Percentiles rank a stretch among this genome's conserved stretches.
Evolutionary conservation across 2,113 vertebrate species (phyloP).

Genomic region (Tyto alba): DNA sequence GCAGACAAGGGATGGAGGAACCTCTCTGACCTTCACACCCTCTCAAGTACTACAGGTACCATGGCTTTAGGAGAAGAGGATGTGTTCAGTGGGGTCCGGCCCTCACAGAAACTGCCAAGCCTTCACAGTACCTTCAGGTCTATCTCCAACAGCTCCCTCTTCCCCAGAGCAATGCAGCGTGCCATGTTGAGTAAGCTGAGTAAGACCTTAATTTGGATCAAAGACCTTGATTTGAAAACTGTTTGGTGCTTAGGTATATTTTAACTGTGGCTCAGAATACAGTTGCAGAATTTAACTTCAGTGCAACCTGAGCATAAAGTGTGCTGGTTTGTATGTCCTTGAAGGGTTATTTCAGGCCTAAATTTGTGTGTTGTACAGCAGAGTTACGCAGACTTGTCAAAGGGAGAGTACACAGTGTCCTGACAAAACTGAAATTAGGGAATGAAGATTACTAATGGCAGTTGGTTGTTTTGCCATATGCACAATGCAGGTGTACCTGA

Average conservation of each 20-base stretch:
- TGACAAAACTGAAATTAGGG: not conserved
- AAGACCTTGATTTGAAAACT: not conserved
- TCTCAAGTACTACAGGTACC: rapidly evolving
- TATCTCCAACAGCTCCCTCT: rapidly evolving
- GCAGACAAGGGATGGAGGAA: not conserved
- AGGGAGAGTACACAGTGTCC: not conserved
- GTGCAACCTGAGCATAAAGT: not conserved
- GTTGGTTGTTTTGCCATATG: not conserved
- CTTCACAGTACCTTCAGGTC: rapidly evolving
- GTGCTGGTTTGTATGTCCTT: not conserved
- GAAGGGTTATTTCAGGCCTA: not conserved
- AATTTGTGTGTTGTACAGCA: not conserved
- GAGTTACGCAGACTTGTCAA: not conserved
- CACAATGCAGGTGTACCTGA: not conserved
- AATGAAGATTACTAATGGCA: not conserved
- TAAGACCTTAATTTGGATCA: too few species aligned
- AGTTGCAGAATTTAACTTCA: not conserved
- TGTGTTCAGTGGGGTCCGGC: not conserved
- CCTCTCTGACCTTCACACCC: not conserved
- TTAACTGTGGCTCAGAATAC: not conserved
- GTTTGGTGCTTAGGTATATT: not conserved
- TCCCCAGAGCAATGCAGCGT: rapidly evolving
- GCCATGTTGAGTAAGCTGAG: not conserved
- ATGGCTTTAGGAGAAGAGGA: not conserved
- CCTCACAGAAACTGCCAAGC: not conserved